phyloP scores from a whole-genome alignment of 1,140 invertebrate genomes.

The Drosophila suzukii region DNA sequence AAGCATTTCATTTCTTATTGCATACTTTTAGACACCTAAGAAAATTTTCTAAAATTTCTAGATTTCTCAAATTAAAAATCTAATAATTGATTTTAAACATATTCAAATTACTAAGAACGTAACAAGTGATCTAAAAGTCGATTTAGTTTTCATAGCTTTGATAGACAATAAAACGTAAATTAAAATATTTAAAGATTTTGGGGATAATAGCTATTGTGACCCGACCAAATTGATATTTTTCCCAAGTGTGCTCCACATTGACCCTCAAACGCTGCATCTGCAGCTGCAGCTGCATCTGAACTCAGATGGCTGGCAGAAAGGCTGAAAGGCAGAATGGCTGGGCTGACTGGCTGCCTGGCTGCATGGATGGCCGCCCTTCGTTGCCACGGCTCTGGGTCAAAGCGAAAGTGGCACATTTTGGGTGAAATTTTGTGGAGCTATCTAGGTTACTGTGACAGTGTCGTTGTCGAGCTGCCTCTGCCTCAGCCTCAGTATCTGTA shows the following conservation, averaged over 20 bases:
- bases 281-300: slow-evolving; percentile 21
- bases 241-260: slow-evolving; percentile 60
- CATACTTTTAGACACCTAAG: not conserved
- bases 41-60: too few species aligned
- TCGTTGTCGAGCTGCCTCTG: slow-evolving; percentile 55
- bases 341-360: slow-evolving; percentile 22
- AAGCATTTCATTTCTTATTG: too few species aligned
- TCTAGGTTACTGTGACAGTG: slow-evolving; percentile 81
- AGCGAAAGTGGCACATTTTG: slow-evolving; percentile 82
- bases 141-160: too few species aligned
- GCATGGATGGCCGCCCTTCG: slow-evolving; percentile 61
- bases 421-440: slow-evolving; percentile 78
- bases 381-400: slow-evolving; percentile 77
- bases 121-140: too few species aligned
- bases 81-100: too few species aligned
- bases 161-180: too few species aligned
- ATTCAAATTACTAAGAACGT: too few species aligned
- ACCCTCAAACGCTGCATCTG: slow-evolving; percentile 66
- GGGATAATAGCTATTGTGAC: too few species aligned
- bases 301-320: slow-evolving; percentile 9
- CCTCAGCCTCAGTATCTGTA: not conserved
- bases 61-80: too few species aligned
- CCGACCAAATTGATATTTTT: not conserved
- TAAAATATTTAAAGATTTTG: too few species aligned
- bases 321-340: slow-evolving; percentile 4